Base-by-base conservation (phyloP, 1,140 invertebrate genomes). In the Odontomachus brunneus region DNA sequence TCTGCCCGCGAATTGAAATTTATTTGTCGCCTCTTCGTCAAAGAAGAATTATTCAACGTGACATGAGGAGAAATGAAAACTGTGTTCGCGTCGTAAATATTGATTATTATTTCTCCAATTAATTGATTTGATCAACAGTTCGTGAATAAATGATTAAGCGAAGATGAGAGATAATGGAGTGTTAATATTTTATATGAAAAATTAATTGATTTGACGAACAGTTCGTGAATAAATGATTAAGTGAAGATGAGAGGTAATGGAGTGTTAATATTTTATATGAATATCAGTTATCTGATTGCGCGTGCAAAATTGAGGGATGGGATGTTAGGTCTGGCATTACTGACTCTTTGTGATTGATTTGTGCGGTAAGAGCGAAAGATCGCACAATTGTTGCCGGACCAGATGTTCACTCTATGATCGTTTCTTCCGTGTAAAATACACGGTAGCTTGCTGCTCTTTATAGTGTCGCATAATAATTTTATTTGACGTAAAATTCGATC, bases 321-420 rank as follows among this genome's bases (percentile, higher is more conserved):
- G n/a, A n/a, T n/a, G n/a, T n/a, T n/a, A n/a, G n/a, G 0, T 53
- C 22, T 55, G 19, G 53, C 3, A 55, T 55, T n/a, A 55, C 22
- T 19, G 5, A 2, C n/a, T 55, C n/a, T 55, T 55, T 19, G 3
- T 9, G 53, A 22, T 55, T 19, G n/a, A 5, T 19, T 55, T 19
- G 22, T 19, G n/a, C n/a, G 11, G 38, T 53, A 53, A 53, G 1
- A 9, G 2, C 19, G 7, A 59, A 53, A 49, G 24, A 65, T 55
- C 24, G 7, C 11, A 67, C 9, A 15, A 51, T 44, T n/a, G 24
- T 59, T 76, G 15, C 5, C 29, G 5, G 24, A 51, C n/a, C n/a
- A 19, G 62, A 38, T 60, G 22, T 53, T 76, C 51, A 76, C 48
- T 76, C 69, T 57, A n/a, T n/a, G 65, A 71, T 26, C 24, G 17